These are phyloP conservation scores for Erebia epiphron DNA, from an alignment of 2,888 invertebrate species.

Conservation along the genomic window DNA sequence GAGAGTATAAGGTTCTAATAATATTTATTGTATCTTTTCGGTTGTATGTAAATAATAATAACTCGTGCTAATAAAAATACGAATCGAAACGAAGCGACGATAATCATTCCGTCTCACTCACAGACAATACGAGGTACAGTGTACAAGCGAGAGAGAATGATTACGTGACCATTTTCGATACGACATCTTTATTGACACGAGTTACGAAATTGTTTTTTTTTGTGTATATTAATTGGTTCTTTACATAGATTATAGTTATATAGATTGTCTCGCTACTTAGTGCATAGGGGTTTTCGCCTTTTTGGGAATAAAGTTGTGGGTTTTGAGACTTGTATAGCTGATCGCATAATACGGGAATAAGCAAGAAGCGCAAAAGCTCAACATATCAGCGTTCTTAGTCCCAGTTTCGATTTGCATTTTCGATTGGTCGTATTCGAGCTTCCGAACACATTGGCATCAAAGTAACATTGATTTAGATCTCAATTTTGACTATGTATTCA, in stretches of 20 bases:
- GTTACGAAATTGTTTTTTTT: slow-evolving; percentile 32
- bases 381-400: background rate
- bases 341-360: background rate
- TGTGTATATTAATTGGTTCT: slow-evolving; percentile 34
- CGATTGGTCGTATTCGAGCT: too few relatives aligned
- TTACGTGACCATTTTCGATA: too few relatives aligned
- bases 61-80: slow-evolving; percentile 42
- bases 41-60: slow-evolving; percentile 62
- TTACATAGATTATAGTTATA: slow-evolving; percentile 11
- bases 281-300: slow-evolving; percentile 16
- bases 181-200: too few relatives aligned
- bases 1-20: slow-evolving; percentile 69
- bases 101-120: too few relatives aligned
- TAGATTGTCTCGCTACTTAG: slow-evolving; percentile 24
- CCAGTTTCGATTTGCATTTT: too few relatives aligned
- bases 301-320: slow-evolving; percentile 6
- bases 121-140: too few relatives aligned
- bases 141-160: too few relatives aligned
- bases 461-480: too few relatives aligned
- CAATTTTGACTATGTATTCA: too few relatives aligned
- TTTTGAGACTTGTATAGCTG: background rate
- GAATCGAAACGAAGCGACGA: too few relatives aligned
- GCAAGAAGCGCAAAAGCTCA: background rate
- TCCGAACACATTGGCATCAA: too few relatives aligned
- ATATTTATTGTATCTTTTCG: slow-evolving; percentile 67